Conservation (phyloP, 2,888 invertebrate genomes). For the Stomorhina lunata region DNA sequence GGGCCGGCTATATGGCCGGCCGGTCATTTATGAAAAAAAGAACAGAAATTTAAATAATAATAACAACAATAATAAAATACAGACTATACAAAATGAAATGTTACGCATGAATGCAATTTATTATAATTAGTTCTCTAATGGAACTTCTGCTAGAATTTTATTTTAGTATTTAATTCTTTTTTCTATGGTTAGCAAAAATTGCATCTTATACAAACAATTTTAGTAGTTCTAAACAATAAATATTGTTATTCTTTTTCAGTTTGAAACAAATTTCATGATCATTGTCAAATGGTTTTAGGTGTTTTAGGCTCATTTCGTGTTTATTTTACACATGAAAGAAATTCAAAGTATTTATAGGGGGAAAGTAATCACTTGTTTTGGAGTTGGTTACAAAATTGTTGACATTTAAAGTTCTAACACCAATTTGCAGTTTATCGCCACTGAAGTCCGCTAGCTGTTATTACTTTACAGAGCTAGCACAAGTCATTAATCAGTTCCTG, state of each 20-base stretch:
- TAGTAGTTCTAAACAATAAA: no score
- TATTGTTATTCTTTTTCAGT: not conserved
- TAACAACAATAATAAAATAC: not conserved
- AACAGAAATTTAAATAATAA: not conserved
- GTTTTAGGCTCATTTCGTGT: no score
- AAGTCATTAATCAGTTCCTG: no score
- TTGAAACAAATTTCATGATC: not conserved
- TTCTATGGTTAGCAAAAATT: not conserved
- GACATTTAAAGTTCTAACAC: no score
- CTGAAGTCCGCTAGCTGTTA: no score
- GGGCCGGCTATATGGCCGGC: not conserved
- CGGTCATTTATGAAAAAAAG: not conserved
- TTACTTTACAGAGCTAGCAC: no score
- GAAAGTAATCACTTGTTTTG: no score
- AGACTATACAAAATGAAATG: not conserved
- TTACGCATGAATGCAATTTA: not conserved
- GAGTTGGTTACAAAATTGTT: no score
- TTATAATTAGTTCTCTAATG: not conserved
- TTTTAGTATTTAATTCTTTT: not conserved
- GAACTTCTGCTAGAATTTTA: not conserved
- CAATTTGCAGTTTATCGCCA: no score
- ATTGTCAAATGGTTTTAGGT: not conserved
- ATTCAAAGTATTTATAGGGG: no score
- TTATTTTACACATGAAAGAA: not conserved
- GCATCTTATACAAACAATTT: no score